Conservation (phyloP, 2,113 vertebrate genomes). For the Carassius gibelio region DNA sequence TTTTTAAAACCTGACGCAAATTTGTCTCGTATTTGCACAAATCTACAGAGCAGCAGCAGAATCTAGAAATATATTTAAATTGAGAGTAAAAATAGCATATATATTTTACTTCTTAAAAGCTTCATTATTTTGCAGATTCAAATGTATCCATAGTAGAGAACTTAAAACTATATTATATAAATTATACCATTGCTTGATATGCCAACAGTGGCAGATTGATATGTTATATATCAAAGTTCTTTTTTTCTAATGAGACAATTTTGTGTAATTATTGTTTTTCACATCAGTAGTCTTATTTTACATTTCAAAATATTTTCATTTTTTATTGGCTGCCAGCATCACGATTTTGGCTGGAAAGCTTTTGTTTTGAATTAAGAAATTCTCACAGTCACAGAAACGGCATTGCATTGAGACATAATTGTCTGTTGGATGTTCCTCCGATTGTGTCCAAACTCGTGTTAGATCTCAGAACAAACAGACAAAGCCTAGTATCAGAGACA, state of each 20-base stretch:
- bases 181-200: neutral
- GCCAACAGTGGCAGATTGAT: no score
- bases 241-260: neutral
- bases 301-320: slow-evolving; percentile 26
- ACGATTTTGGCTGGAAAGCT: slow-evolving; percentile 27
- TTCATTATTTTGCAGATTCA: neutral
- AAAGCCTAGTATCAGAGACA: slow-evolving; percentile 13
- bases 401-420: slow-evolving; percentile 20
- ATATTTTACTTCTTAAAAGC: neutral
- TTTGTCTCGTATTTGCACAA: neutral
- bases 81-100: neutral
- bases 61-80: neutral
- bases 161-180: neutral
- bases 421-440: slow-evolving; percentile 30
- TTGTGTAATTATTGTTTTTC: neutral
- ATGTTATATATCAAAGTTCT: neutral
- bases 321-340: slow-evolving; percentile 28
- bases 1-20: neutral
- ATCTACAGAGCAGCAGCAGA: neutral
- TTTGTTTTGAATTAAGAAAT: slow-evolving; percentile 42
- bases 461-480: slow-evolving; percentile 30
- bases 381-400: slow-evolving; percentile 9
- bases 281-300: slow-evolving; percentile 24
- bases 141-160: neutral
- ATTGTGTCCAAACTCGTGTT: slow-evolving; percentile 35